Evolutionary conservation across 2,113 vertebrate species (phyloP).

Genomic region (Myrmecobius fasciatus): DNA sequence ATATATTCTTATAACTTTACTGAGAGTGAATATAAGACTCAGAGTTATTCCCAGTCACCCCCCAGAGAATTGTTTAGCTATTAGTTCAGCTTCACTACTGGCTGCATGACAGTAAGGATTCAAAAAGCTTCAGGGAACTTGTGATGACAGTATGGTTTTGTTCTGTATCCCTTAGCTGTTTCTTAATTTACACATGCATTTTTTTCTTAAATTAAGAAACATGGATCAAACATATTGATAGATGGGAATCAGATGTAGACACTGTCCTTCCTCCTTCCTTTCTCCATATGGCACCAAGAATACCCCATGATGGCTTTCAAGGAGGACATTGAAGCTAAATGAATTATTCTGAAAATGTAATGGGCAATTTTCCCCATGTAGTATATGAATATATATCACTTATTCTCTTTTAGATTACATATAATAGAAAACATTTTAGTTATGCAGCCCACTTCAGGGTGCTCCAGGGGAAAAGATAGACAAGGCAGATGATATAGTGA

Average conservation of each 20-base stretch:
- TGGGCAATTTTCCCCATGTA: constrained; percentile 43
- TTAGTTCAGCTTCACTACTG: background rate
- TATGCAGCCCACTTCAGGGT: background rate
- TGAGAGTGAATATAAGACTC: background rate
- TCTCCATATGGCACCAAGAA: background rate
- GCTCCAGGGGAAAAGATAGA: constrained; percentile 18
- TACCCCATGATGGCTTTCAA: background rate
- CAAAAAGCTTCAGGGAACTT: background rate
- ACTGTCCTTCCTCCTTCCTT: background rate
- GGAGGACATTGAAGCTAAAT: constrained; percentile 45
- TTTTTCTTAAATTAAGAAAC: background rate
- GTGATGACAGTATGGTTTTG: background rate
- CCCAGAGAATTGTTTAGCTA: background rate
- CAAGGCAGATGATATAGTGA: constrained; percentile 11
- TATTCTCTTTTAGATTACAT: constrained; percentile 57
- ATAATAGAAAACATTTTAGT: constrained; percentile 62
- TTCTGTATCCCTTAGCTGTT: background rate
- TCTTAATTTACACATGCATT: background rate
- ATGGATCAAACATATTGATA: background rate
- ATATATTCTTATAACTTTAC: background rate
- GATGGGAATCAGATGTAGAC: background rate
- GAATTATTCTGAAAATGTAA: constrained; percentile 42
- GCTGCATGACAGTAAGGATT: background rate
- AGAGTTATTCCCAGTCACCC: background rate
- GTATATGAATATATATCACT: constrained; percentile 44